These are phyloP conservation scores for Spodoptera littoralis DNA, from an alignment of 2,888 invertebrate genomes.

Conservation along the genomic window DNA sequence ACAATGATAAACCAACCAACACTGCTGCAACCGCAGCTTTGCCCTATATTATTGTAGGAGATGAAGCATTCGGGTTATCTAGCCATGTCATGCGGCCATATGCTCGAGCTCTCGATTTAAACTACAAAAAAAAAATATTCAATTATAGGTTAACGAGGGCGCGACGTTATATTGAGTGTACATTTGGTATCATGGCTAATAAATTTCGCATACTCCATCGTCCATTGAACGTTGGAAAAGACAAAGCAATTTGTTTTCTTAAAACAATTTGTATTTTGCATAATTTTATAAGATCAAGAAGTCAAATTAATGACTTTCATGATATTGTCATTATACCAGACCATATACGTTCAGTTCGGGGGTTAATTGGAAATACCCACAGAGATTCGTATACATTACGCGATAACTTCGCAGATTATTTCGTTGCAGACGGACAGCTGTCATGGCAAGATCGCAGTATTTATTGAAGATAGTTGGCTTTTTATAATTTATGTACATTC, in stretches of 20 bases:
- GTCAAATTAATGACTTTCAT: conserved; percentile 23
- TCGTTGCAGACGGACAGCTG: conserved; percentile 42
- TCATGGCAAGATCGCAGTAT: conserved; percentile 52
- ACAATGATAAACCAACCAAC: conserved; percentile 43
- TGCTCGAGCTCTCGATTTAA: conserved; percentile 46
- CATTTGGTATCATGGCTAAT: conserved; percentile 44
- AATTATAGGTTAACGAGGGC: conserved; percentile 41
- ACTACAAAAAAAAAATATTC: conserved; percentile 46
- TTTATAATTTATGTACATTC: conserved; percentile 39
- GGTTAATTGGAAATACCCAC: conserved; percentile 37
- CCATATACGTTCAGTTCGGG: conserved; percentile 41
- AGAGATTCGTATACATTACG: conserved; percentile 46
- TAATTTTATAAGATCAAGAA: conserved; percentile 33
- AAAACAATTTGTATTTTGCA: conserved; percentile 39
- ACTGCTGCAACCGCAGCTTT: conserved; percentile 41
- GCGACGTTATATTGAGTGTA: conserved; percentile 24
- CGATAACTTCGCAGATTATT: conserved; percentile 49
- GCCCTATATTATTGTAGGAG: conserved; percentile 42
- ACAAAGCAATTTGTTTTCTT: conserved; percentile 37
- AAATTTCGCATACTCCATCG: conserved; percentile 48
- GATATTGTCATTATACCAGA: conserved; percentile 46
- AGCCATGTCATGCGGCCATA: conserved; percentile 50
- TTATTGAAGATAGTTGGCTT: conserved; percentile 43
- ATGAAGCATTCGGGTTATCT: conserved; percentile 45
- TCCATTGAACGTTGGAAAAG: conserved; percentile 43